A percentile compares a stretch with the other conserved stretches of the same genome.
These are phyloP conservation scores for Rhinogobius similis DNA, from an alignment of 2,113 vertebrate genomes.

Conservation along the genomic window DNA sequence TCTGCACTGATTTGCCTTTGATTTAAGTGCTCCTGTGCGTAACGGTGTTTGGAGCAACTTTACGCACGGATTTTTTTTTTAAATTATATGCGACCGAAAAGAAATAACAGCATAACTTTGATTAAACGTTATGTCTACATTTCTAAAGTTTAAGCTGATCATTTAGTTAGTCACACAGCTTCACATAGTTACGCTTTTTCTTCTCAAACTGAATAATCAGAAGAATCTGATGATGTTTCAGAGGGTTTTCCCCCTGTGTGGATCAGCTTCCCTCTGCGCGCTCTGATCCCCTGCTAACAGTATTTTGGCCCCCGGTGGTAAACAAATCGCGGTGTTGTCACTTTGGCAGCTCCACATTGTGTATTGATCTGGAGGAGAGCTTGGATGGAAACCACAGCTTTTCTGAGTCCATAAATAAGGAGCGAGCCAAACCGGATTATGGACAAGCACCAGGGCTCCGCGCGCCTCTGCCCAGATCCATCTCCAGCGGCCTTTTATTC, in stretches of 20 bases:
- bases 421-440: constrained; percentile 30
- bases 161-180: constrained; percentile 1
- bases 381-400: constrained; percentile 8
- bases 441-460: constrained; percentile 49
- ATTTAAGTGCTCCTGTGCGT: not conserved
- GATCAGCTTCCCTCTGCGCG: constrained; percentile 14
- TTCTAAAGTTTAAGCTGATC: not conserved
- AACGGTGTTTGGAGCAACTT: not conserved
- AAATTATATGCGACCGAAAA: not conserved
- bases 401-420: constrained; percentile 38
- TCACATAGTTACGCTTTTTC: not conserved
- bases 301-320: constrained; percentile 36
- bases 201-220: not conserved
- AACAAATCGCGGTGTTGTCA: constrained; percentile 50
- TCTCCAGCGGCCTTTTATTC: constrained; percentile 34
- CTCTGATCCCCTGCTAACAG: constrained; percentile 12
- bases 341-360: constrained; percentile 42
- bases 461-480: constrained; percentile 24
- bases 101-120: not conserved
- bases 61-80: not conserved
- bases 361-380: constrained; percentile 46
- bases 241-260: not conserved
- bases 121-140: not conserved
- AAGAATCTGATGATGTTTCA: constrained; percentile 8
- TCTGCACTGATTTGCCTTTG: not conserved